Base-by-base conservation (phyloP, 2,113 vertebrate genomes). In the Vidua macroura region DNA sequence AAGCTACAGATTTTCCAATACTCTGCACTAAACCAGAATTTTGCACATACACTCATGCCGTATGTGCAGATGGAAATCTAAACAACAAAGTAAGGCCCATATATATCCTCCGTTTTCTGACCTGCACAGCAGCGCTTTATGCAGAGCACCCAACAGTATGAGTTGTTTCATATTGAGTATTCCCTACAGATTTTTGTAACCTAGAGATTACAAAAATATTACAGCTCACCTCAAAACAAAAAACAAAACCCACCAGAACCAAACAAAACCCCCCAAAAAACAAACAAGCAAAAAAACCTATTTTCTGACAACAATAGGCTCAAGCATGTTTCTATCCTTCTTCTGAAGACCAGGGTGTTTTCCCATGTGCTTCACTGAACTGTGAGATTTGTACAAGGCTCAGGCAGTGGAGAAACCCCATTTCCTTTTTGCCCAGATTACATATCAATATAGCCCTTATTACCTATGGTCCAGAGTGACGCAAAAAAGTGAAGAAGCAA, bases 21-120 rank as follows among this genome's bases (percentile, higher is more conserved):
- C 23, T 82, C 44, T 15, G 25, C 81, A 93, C 49, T 84, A 91
- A 96, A 92, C 51, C 49, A 94, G 91, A 94, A 85, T 95, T 92
- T 95, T 88, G 93, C 93, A 91, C 93, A 95, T 83, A 89, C 89
- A 92, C 94, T 92, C 81, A 79, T 62, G 74, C 76, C 82, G 86
- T 92, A 84, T 56, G 62, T 82, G 81, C 81, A 95, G 89, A 94
- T 82, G 77, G 86, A 92, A 89, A 93, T 89, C 74, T 84, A 85
- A 96, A 92, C 92, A 96, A 95, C 87, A 37, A 92, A 96, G 84
- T 66, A 72, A 91, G 85, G 35, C 35, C 56, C 1, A 4, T 28
- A 72, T 52, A 70, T 93, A 90, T 64, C 25, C 37, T 82, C 63
- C 41, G 25, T 75, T 81, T 86, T 56, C 49, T 75, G 81, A 73